phyloP scores from a whole-genome alignment of 2,113 vertebrate species.

The Anhinga anhinga region DNA sequence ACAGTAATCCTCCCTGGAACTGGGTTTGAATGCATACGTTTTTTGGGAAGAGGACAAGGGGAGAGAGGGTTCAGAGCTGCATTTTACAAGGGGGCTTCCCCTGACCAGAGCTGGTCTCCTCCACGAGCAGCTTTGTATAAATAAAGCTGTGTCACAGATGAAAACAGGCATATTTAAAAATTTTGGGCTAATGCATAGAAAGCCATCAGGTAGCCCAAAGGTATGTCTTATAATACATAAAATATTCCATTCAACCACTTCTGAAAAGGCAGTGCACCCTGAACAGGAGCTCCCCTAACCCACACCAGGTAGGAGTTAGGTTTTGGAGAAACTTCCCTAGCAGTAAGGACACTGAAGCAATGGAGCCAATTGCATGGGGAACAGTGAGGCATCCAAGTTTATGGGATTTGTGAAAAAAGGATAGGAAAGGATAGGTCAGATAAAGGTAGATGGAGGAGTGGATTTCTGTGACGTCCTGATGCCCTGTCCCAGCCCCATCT shows the following conservation, averaged over 20 bases:
- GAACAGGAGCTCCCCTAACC: neutral
- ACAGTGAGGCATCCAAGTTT: no score
- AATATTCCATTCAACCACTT: neutral
- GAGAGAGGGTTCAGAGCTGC: neutral
- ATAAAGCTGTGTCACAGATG: neutral
- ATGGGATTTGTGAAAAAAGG: neutral
- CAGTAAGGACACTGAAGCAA: neutral
- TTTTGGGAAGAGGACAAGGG: neutral
- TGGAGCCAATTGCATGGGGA: neutral
- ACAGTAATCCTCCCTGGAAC: neutral
- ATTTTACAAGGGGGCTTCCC: neutral
- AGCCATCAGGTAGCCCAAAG: neutral
- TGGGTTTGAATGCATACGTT: fast-evolving
- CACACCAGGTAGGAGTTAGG: fast-evolving
- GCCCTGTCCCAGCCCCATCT: neutral
- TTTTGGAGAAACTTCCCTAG: neutral
- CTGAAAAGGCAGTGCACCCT: neutral
- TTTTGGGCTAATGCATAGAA: neutral
- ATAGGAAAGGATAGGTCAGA: neutral
- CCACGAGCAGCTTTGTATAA: neutral
- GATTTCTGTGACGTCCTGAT: neutral
- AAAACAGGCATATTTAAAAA: neutral
- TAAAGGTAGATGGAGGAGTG: neutral
- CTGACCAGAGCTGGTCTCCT: neutral
- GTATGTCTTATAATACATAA: neutral